Conservation (phyloP, 2,888 invertebrate genomes). For the Didymodactylos carnosus region DNA sequence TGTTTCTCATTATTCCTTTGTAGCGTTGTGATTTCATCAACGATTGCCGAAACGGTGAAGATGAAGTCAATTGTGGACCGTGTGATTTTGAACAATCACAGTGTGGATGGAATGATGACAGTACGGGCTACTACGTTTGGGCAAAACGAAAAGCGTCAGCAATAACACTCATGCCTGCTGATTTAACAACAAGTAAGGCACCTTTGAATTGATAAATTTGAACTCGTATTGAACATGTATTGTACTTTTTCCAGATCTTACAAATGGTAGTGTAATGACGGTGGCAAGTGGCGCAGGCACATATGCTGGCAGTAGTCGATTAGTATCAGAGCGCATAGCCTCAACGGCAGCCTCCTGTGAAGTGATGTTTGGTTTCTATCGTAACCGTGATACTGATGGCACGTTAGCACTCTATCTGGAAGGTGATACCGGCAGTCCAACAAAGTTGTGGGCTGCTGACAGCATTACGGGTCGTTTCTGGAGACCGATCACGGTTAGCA, state of each 20-base stretch:
- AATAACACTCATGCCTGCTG: background rate
- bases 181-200: background rate
- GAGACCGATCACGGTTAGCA: background rate
- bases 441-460: background rate
- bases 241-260: background rate
- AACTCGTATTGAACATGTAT: too few species aligned
- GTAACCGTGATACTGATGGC: background rate
- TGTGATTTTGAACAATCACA: slow-evolving; percentile 22
- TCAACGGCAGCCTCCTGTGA: background rate
- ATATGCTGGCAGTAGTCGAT: background rate
- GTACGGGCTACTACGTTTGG: slow-evolving; percentile 6
- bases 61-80: slow-evolving; percentile 18
- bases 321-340: background rate
- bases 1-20: too few species aligned
- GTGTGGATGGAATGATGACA: slow-evolving; percentile 13
- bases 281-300: background rate
- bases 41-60: slow-evolving; percentile 15
- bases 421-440: background rate
- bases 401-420: background rate
- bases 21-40: slow-evolving; percentile 13
- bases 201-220: background rate
- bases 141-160: background rate
- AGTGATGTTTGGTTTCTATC: background rate
- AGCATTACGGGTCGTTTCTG: background rate
- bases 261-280: background rate